Evolutionary conservation across 2,888 invertebrate genomes (phyloP).

Genomic region (Cantharis flavilabris): DNA sequence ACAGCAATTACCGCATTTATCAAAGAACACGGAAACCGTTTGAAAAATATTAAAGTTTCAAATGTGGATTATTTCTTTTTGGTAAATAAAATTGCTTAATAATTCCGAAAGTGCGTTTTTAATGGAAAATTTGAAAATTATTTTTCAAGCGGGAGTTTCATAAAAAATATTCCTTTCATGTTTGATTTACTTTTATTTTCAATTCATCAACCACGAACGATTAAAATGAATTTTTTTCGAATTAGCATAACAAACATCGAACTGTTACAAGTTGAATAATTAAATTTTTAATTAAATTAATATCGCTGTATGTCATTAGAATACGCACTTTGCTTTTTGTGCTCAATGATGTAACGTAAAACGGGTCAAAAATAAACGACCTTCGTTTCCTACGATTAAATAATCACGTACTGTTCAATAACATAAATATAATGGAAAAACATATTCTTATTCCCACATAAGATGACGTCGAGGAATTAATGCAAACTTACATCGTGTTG

Average conservation of each 20-base stretch:
- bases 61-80: neutral
- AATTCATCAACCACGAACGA: neutral
- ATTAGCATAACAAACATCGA: neutral
- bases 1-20: neutral
- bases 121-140: neutral
- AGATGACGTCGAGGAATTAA: neutral
- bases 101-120: neutral
- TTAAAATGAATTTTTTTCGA: neutral
- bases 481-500: slow-evolving; percentile 1
- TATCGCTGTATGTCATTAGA: neutral
- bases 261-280: neutral
- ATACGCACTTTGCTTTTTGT: neutral
- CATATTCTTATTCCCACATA: neutral
- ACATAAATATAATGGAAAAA: neutral
- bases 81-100: neutral
- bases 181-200: neutral
- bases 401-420: neutral
- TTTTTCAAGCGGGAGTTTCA: neutral
- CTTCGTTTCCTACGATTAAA: slow-evolving; percentile 10
- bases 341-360: neutral
- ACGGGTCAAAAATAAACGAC: slow-evolving; percentile 22
- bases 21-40: neutral
- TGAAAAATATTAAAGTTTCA: neutral
- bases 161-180: neutral
- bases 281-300: neutral